A percentile compares a stretch with the other conserved stretches of the same genome.
phyloP scores from a whole-genome alignment of 1,140 invertebrate species.

The Neelides sp. region DNA sequence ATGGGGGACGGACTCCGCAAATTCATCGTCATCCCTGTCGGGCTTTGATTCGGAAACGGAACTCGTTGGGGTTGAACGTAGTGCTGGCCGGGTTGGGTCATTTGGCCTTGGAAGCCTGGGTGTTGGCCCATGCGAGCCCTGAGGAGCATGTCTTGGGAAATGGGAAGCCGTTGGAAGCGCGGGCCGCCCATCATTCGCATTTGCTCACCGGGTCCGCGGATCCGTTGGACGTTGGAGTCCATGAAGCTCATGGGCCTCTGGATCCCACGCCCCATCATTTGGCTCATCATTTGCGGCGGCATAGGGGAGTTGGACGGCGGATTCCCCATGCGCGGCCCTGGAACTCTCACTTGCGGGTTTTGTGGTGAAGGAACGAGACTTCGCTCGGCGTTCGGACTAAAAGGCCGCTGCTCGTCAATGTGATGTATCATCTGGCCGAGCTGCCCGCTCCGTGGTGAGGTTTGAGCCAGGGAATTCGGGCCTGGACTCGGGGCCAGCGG shows the following conservation, averaged over 20 bases:
- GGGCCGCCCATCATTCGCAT: neutral
- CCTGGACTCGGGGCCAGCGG: constrained; percentile 45
- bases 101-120: constrained; percentile 18
- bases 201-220: constrained; percentile 18
- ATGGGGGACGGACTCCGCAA: constrained; percentile 27
- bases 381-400: constrained; percentile 38
- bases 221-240: no score
- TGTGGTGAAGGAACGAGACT: no score
- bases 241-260: no score
- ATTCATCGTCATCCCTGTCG: constrained; percentile 14
- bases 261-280: no score
- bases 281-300: no score
- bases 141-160: constrained; percentile 25
- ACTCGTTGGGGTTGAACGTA: constrained; percentile 13
- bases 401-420: constrained; percentile 43
- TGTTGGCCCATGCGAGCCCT: constrained; percentile 14
- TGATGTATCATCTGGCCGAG: constrained; percentile 36
- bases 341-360: no score
- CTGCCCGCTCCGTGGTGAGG: constrained; percentile 40
- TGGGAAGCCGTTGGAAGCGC: constrained; percentile 19
- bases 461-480: constrained; percentile 40
- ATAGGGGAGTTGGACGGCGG: no score
- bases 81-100: constrained; percentile 16
- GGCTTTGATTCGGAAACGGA: constrained; percentile 25
- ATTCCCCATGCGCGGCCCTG: no score